phyloP scores from a whole-genome alignment of 1,140 invertebrate species.

The Arion vulgaris region DNA sequence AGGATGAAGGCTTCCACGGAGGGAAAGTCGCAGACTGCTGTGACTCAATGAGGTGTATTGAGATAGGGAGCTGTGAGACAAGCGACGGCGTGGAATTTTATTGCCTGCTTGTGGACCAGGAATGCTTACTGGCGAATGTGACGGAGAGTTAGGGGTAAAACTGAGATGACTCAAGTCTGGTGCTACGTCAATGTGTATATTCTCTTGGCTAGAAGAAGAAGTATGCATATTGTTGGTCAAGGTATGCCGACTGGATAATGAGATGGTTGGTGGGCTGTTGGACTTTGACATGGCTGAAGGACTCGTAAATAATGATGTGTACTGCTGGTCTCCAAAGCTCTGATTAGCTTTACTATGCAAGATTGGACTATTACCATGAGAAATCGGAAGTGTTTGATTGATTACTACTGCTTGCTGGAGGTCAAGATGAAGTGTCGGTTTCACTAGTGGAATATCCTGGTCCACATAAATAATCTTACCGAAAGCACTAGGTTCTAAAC shows the following conservation, averaged over 20 bases:
- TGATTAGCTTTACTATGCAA: background rate
- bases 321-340: background rate
- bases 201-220: background rate
- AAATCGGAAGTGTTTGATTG: background rate
- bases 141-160: background rate
- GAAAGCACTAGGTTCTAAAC: background rate
- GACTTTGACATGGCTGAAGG: background rate
- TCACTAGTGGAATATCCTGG: background rate
- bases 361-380: background rate
- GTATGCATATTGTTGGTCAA: background rate
- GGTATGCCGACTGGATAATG: background rate
- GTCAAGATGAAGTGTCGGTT: background rate
- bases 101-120: background rate
- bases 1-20: background rate
- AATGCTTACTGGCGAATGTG: background rate
- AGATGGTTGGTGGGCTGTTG: background rate
- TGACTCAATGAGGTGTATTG: slow-evolving; percentile 15
- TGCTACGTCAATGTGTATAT: background rate
- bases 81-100: background rate
- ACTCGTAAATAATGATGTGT: slow-evolving; percentile 1
- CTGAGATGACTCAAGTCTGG: background rate
- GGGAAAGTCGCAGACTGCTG: slow-evolving; percentile 21
- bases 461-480: background rate
- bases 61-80: background rate
- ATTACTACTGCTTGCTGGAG: background rate